These are phyloP conservation scores for Rissa tridactyla DNA, from an alignment of 2,113 vertebrate species.

Conservation along the genomic window DNA sequence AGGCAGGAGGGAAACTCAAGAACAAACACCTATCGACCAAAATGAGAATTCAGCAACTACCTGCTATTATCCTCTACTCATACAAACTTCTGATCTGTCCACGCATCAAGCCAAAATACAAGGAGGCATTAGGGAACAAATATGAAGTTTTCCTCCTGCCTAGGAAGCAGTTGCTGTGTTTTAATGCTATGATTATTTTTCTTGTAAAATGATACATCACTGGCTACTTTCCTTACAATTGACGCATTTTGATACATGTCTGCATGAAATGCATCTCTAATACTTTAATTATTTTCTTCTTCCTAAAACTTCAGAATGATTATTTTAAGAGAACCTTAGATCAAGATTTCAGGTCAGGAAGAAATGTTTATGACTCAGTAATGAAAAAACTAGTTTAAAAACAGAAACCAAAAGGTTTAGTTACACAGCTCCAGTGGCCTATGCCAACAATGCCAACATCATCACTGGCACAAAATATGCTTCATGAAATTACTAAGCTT, in stretches of 20 bases:
- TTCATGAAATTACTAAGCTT: conserved; percentile 13
- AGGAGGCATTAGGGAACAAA: not conserved
- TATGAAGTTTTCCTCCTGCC: not conserved
- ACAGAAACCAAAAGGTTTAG: not conserved
- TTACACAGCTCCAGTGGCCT: not conserved
- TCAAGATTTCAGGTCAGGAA: not conserved
- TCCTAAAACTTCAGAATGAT: not conserved
- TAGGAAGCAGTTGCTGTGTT: not conserved
- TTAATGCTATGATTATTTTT: not conserved
- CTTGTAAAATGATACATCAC: not conserved
- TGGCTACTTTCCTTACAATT: not conserved
- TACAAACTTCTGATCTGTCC: not conserved
- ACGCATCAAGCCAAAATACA: not conserved
- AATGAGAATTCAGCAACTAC: not conserved
- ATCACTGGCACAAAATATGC: not conserved
- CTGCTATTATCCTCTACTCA: not conserved
- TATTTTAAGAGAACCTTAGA: not conserved
- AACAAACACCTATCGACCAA: not conserved
- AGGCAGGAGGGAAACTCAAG: not conserved
- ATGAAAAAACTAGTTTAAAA: not conserved
- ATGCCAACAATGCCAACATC: not conserved
- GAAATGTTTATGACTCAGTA: not conserved
- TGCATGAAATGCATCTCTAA: not conserved
- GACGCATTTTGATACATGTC: not conserved
- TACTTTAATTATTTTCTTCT: not conserved